Percentiles rank a stretch among this genome's conserved stretches.
phyloP scores from a whole-genome alignment of 2,888 invertebrate genomes.

The Agonopterix heracliana region DNA sequence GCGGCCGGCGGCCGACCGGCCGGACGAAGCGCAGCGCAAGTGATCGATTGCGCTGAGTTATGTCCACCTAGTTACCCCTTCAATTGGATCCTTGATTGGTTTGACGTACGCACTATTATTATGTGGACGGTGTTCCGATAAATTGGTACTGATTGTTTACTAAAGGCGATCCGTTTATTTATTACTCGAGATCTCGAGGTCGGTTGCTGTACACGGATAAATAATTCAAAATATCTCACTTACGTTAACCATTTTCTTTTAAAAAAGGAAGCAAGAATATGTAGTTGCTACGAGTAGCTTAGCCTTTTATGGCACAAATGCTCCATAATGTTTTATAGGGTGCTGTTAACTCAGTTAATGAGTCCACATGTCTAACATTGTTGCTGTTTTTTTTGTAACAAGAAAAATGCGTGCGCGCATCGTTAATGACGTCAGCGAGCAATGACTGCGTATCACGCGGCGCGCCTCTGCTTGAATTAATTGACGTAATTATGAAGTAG shows the following conservation, averaged over 20 bases:
- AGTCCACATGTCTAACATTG: conserved; percentile 36
- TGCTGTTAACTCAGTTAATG: conserved; percentile 41
- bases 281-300: conserved; percentile 17
- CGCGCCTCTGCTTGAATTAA: conserved; percentile 60
- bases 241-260: conserved; percentile 10
- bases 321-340: conserved; percentile 44
- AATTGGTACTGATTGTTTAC: conserved; percentile 66
- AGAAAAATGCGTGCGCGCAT: conserved; percentile 59
- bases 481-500: conserved; percentile 63
- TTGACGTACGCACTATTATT: conserved; percentile 65
- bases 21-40: conserved; percentile 37
- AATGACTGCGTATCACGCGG: conserved; percentile 48
- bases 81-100: conserved; percentile 73
- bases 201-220: conserved; percentile 1
- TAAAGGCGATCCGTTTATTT: conserved; percentile 37
- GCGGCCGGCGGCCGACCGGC: conserved; percentile 10
- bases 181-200: conserved; percentile 11
- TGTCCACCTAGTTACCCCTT: conserved; percentile 72
- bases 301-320: conserved; percentile 38
- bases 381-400: conserved; percentile 41
- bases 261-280: conserved; percentile 27
- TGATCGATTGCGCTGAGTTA: conserved; percentile 67
- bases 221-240: not conserved
- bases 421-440: conserved; percentile 51
- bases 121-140: conserved; percentile 49